Conservation (phyloP, 2,113 vertebrate species). For the Plecotus auritus region DNA sequence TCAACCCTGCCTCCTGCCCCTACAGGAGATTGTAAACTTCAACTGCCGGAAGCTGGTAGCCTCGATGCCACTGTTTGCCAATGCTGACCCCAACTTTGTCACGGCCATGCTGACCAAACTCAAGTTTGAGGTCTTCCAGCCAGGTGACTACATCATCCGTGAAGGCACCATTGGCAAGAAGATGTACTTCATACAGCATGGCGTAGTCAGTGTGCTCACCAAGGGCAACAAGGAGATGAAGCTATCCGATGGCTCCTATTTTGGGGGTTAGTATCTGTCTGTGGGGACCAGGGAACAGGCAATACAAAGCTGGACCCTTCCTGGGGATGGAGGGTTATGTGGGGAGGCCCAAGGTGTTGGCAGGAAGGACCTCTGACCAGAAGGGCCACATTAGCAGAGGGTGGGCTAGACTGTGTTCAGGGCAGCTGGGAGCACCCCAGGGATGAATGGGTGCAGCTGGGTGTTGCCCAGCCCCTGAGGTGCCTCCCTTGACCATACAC, state of each 20-base stretch:
- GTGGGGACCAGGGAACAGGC: accelerated
- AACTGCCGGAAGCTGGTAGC: conserved; percentile 99
- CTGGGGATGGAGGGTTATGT: neutral
- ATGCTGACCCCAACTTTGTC: conserved; percentile 97
- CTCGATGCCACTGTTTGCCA: conserved; percentile 97
- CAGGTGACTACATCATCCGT: conserved; percentile 92
- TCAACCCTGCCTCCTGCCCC: neutral
- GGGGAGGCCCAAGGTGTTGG: neutral
- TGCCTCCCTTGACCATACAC: neutral
- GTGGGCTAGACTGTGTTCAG: accelerated
- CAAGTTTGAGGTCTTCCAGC: conserved; percentile 98
- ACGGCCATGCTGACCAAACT: conserved; percentile 98
- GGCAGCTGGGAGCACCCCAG: neutral
- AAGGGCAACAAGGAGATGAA: conserved; percentile 94
- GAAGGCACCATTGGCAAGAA: conserved; percentile 98
- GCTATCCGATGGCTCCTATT: conserved; percentile 95
- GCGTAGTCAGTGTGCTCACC: conserved; percentile 90
- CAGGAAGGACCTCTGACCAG: neutral
- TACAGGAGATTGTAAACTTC: conserved; percentile 96
- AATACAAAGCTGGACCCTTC: neutral
- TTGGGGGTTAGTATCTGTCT: conserved; percentile 86
- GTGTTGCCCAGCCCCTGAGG: neutral
- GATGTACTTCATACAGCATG: conserved; percentile 99
- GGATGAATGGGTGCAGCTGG: neutral
- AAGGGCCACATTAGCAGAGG: neutral